Base-by-base conservation (phyloP, 2,888 invertebrate species). In the Leptura quadrifasciata region DNA sequence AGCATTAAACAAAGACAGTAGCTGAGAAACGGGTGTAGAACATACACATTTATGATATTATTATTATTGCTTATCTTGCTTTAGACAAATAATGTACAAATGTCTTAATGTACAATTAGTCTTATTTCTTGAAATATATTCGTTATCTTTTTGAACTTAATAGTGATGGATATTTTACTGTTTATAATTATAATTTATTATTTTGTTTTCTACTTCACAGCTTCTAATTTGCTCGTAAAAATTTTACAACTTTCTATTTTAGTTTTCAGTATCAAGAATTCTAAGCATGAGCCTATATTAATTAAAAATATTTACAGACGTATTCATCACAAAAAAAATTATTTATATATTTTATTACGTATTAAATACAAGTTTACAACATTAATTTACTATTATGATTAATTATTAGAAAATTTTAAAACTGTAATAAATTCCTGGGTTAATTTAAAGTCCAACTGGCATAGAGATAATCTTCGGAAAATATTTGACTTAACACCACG, bases 401-500 rank as follows among this genome's bases (percentile, higher is more conserved):
- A 35, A 69, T 69, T 57, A 57, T 12, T 2, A 57, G 35, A 27
- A 57, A 55, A 18, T 35, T 57, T 5, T 55, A 10, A 57, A 24
- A 31, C 21, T 24, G 69, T 58, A 39, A 69, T 69, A 58, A 57
- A 58, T 52, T 52, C 61, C 71, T 35, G 52, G n/a, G 60, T 27
- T 70, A 61, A 61, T 71, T 71, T 71, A 61, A 71, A 71, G 61
- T 71, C 63, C 65, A 72, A 57, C 78, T 60, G 79, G 63, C 76
- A 79, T 79, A 76, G 76, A 79, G 81, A 81, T 82, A 80, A 82
- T 81, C 81, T 78, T 79, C 72, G 71, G 78, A 78, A 80, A 81
- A 81, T 83, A 83, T 84, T 83, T 83, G 82, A 83, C 81, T 84
- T 84, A 80, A 81, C 84, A 82, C 83, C 80, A 82, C 81, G 81